Base-by-base conservation (phyloP, 2,888 invertebrate species). In the Apotomis capreana region DNA sequence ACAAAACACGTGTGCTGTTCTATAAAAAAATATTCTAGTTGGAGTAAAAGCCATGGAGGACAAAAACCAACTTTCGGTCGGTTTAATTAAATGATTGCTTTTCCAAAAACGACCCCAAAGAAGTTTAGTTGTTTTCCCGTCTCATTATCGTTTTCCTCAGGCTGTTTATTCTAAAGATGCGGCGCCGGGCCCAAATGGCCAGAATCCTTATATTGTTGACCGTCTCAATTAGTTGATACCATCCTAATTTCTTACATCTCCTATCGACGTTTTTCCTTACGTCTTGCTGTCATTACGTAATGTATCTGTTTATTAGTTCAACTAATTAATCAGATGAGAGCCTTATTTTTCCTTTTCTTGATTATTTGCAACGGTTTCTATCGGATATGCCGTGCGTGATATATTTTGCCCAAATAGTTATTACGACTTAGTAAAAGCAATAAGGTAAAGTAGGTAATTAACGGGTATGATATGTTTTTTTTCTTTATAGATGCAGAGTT, bases 401-500 rank as follows among this genome's bases (percentile, higher is more conserved):
- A 9, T 49, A 49, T 49, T 49, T 49, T 8, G 1, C 49, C 8
- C 49, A 10, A 9, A 49, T 10, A 10, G 5, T 49, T 1, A 40
- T 40, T 40, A 37, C 36, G 36, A 2, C 4, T 58, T 37, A 37
- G n/a, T 37, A 4, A n/a, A 13, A 1, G 58, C n/a, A 9, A 44
- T 49, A 36, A 15, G 49, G n/a, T 3, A 13, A 8, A 44, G 36
- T n/a, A 55, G 5, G 64, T 55, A 13, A 52, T 44, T 44, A 55
- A 26, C 5, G 8, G 26, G 51, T 61, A 54, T 37, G 26, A 26
- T 67, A 70, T 59, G 70, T 57, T 68, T 70, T 62, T 60, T 70
- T 64, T 64, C 61, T 74, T 83, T 78, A 61, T 76, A 91, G 92
- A 91, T 89, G 90, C 84, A 78, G 85, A 82, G 73, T 82, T 82